Conservation (phyloP, 2,888 invertebrate genomes). For the Lomographa bimaculata region DNA sequence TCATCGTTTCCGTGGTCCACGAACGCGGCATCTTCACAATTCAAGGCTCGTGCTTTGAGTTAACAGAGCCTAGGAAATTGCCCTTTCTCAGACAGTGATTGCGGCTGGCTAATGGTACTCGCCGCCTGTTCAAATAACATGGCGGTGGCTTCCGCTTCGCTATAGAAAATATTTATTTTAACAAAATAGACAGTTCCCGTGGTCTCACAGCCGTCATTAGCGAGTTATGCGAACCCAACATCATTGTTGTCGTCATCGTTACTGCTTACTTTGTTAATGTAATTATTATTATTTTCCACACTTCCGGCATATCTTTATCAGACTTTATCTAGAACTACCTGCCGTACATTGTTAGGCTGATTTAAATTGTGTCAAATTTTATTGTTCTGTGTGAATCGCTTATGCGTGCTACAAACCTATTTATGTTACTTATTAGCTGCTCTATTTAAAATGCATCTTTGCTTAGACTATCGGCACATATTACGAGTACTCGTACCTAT, state of each 20-base stretch:
- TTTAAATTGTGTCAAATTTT: too few species aligned
- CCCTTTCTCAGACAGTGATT: constrained; percentile 70
- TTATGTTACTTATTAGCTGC: too few species aligned
- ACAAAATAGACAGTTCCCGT: constrained; percentile 65
- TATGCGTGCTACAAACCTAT: too few species aligned
- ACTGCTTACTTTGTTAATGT: constrained; percentile 29
- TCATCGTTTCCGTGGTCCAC: constrained; percentile 63
- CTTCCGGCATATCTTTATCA: too few species aligned
- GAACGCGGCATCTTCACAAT: constrained; percentile 55
- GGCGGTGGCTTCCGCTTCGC: constrained; percentile 71
- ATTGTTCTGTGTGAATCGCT: too few species aligned
- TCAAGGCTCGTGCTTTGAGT: constrained; percentile 67
- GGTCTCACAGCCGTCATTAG: constrained; percentile 57
- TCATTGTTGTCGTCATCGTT: constrained; percentile 36
- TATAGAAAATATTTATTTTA: constrained; percentile 72
- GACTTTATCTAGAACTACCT: too few species aligned
- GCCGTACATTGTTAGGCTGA: too few species aligned
- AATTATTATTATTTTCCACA: constrained; percentile 26
- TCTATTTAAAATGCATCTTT: background rate
- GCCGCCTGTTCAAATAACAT: constrained; percentile 66
- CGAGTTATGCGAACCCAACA: constrained; percentile 39
- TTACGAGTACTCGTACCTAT: constrained; percentile 45
- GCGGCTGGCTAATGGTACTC: constrained; percentile 62
- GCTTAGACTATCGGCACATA: constrained; percentile 29
- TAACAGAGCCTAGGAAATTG: constrained; percentile 72